Evolutionary conservation across 2,797 vertebrate genomes (phyloP).

Genomic region (Diceros bicornis): DNA sequence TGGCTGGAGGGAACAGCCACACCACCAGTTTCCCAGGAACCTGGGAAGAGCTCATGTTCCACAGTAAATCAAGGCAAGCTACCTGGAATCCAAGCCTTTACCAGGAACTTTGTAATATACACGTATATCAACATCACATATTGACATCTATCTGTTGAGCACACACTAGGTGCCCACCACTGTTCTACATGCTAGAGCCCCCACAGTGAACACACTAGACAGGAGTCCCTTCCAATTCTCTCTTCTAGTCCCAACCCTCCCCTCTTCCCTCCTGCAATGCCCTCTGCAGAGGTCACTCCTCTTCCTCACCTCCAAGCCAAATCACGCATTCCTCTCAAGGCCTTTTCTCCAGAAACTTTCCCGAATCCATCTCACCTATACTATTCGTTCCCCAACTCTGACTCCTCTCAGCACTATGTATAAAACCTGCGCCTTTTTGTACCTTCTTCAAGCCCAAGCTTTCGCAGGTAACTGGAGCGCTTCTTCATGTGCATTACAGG

Average conservation of each 20-base stretch:
- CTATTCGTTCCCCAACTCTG: background rate
- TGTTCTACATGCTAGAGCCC: background rate
- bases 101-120: background rate
- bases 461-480: constrained; percentile 92
- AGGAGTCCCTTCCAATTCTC: background rate
- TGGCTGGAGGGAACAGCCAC: background rate
- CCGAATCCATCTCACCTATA: background rate
- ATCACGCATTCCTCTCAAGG: background rate
- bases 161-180: background rate
- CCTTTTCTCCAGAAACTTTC: background rate
- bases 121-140: accelerated
- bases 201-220: background rate
- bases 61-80: background rate
- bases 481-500: constrained; percentile 89
- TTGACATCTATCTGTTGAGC: background rate
- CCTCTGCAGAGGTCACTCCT: background rate
- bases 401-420: background rate
- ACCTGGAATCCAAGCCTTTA: background rate
- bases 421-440: background rate
- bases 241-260: too few relatives aligned
- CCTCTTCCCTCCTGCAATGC: background rate
- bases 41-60: background rate
- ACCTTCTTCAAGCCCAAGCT: constrained; percentile 95
- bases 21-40: background rate
- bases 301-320: background rate